Conservation (phyloP, 2,797 vertebrate species). For the Sebastiscus albofasciatus region DNA sequence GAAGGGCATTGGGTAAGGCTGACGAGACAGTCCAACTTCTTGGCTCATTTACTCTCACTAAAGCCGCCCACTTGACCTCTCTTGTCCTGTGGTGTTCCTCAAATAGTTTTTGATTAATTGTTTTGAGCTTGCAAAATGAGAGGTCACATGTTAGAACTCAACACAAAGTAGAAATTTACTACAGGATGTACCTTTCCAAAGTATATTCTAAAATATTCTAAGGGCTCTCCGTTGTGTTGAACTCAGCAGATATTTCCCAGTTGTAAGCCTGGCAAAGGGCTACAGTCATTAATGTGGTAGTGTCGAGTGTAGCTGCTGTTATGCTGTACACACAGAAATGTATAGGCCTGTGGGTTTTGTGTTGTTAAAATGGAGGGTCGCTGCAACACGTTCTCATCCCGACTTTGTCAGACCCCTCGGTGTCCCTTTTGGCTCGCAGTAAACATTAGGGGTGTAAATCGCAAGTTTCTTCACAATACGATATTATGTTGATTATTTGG, state of each 20-base stretch:
- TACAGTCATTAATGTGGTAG: background rate
- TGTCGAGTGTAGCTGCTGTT: background rate
- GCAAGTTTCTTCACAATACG: no score
- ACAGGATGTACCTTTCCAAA: background rate
- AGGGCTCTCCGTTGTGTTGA: background rate
- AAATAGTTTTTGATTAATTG: background rate
- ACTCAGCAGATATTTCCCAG: background rate
- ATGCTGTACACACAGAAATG: background rate
- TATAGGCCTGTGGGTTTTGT: background rate
- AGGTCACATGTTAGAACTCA: background rate
- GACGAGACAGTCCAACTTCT: background rate
- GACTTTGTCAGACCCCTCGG: no score
- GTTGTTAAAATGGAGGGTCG: background rate
- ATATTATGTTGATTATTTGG: no score
- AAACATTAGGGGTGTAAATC: no score
- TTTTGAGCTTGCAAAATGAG: background rate
- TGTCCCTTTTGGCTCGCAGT: no score
- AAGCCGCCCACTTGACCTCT: background rate
- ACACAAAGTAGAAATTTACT: background rate
- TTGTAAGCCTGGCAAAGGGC: background rate
- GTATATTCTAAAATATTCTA: background rate
- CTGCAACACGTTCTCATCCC: no score
- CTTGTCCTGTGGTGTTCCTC: background rate
- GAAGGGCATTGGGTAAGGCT: background rate
- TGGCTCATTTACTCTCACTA: background rate